phyloP scores from a whole-genome alignment of 2,797 vertebrate species.

The Bucorvus abyssinicus region DNA sequence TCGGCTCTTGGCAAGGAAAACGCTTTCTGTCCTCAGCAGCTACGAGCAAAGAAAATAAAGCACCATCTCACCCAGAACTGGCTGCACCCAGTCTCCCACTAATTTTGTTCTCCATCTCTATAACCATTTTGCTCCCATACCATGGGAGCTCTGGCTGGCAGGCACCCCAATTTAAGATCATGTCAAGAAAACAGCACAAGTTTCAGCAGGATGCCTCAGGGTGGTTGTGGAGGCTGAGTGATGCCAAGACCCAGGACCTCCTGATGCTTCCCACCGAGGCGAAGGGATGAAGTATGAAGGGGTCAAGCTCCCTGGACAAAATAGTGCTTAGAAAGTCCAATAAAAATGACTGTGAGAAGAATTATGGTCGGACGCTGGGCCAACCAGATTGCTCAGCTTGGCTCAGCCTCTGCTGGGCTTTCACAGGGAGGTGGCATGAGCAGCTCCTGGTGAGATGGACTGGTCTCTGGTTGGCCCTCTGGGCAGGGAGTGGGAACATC shows the following conservation, averaged over 20 bases:
- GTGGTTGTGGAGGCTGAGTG: neutral
- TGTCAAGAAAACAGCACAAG: neutral
- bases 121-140: neutral
- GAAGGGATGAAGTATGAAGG: neutral
- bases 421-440: neutral
- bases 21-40: neutral
- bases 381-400: conserved; percentile 17
- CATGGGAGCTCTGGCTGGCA: neutral
- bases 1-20: neutral
- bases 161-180: neutral
- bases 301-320: neutral
- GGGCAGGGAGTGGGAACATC: neutral
- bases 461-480: neutral
- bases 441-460: neutral
- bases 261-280: neutral
- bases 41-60: neutral
- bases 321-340: neutral
- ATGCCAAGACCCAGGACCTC: neutral
- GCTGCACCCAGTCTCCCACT: neutral
- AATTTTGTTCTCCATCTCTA: neutral
- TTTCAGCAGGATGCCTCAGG: neutral
- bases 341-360: conserved; percentile 1
- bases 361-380: neutral
- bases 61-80: neutral
- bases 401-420: neutral